Conservation (phyloP, 2,113 vertebrate species). For the Butorides virescens region DNA sequence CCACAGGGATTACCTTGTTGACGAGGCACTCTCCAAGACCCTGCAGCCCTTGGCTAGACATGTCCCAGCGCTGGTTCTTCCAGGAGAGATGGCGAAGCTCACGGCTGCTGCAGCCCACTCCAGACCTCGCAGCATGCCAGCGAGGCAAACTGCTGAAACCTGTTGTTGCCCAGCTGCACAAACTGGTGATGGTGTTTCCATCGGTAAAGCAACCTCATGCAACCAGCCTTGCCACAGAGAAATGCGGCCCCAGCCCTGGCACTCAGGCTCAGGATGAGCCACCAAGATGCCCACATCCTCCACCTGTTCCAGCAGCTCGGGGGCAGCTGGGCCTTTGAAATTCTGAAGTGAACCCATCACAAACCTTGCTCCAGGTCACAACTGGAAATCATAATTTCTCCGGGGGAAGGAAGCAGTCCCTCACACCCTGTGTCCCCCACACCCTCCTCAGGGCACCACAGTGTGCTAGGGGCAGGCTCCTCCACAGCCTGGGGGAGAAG, state of each 20-base stretch:
- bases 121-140: fast-evolving
- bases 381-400: neutral
- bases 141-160: neutral
- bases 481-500: neutral
- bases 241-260: neutral
- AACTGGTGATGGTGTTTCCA: neutral
- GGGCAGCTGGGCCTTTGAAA: neutral
- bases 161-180: neutral
- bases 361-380: neutral
- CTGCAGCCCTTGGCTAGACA: neutral
- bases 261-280: neutral
- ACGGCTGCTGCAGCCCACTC: fast-evolving
- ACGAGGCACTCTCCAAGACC: neutral
- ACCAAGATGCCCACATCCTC: fast-evolving
- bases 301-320: fast-evolving
- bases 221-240: neutral
- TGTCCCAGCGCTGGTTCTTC: fast-evolving
- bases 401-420: neutral
- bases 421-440: fast-evolving
- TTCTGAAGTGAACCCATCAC: fast-evolving
- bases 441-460: fast-evolving
- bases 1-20: neutral
- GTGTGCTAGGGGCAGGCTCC: neutral
- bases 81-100: neutral
- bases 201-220: neutral